Conservation (phyloP, 2,888 invertebrate species). For the Drosophila peninsularis region DNA sequence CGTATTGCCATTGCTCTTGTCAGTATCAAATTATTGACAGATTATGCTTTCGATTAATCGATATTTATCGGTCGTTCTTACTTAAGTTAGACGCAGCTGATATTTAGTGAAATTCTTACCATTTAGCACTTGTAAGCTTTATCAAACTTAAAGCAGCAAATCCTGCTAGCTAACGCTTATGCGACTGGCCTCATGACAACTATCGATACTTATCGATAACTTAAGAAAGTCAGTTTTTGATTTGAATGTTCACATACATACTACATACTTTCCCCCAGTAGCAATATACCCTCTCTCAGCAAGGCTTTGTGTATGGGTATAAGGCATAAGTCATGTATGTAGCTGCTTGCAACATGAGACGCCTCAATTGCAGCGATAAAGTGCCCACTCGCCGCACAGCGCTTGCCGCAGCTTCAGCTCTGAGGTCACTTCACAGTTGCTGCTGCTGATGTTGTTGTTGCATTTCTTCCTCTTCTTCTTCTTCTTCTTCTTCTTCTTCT, state of each 20-base stretch:
- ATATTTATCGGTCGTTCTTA: not conserved
- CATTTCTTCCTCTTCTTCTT: not conserved
- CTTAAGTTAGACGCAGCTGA: not conserved
- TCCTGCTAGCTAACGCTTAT: too few species aligned
- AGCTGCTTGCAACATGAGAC: constrained; percentile 57
- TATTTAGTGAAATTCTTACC: not conserved
- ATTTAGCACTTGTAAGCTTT: not conserved
- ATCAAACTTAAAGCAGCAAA: not conserved
- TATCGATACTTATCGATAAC: not conserved
- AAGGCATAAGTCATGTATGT: constrained; percentile 6
- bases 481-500: not conserved
- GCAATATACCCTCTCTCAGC: not conserved
- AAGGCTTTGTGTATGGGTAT: not conserved
- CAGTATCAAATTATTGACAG: too few species aligned
- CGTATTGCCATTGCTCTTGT: not conserved
- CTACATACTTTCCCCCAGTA: too few species aligned
- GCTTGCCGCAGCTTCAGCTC: constrained; percentile 14
- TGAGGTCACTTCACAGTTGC: constrained; percentile 21
- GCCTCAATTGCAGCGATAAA: constrained; percentile 63
- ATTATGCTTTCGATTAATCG: too few species aligned
- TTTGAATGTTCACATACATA: too few species aligned
- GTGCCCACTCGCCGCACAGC: constrained; percentile 15
- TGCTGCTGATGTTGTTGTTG: constrained; percentile 16
- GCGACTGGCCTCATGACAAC: too few species aligned
- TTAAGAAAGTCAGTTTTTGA: too few species aligned